These are phyloP conservation scores for Eriosoma lanigerum DNA, from an alignment of 1,140 invertebrate genomes.

Conservation along the genomic window DNA sequence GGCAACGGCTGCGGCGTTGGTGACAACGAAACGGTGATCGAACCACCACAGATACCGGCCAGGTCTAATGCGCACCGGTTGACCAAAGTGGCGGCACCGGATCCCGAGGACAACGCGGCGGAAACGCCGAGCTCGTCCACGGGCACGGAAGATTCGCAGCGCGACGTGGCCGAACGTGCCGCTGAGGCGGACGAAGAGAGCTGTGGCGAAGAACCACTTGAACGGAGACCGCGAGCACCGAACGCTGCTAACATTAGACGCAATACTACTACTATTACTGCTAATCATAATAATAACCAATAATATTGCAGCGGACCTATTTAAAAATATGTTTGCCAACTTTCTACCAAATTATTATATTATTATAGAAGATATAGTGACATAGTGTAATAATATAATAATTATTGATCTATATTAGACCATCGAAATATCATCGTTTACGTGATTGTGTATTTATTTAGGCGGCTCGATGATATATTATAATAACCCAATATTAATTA, in stretches of 20 bases:
- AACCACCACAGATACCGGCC: conserved; percentile 42
- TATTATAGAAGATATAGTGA: no score
- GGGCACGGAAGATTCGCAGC: conserved; percentile 56
- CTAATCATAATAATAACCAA: conserved; percentile 20
- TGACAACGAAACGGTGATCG: conserved; percentile 12
- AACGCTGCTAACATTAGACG: not conserved
- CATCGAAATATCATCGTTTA: no score
- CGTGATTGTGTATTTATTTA: no score
- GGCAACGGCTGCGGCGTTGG: not conserved
- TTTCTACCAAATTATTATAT: conserved; percentile 21
- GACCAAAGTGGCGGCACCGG: conserved; percentile 47
- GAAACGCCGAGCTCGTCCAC: conserved; percentile 56
- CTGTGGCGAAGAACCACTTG: conserved; percentile 54
- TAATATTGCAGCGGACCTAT: not conserved
- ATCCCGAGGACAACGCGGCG: conserved; percentile 38
- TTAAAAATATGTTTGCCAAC: conserved; percentile 31
- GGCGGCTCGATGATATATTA: no score
- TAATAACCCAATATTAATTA: no score
- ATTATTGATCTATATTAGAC: no score
- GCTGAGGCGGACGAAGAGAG: conserved; percentile 55
- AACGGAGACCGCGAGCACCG: conserved; percentile 23
- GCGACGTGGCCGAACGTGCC: conserved; percentile 54
- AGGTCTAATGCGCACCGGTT: conserved; percentile 49
- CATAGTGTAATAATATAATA: no score
- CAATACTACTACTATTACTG: not conserved